phyloP scores from a whole-genome alignment of 2,113 vertebrate species.

The Mobula hypostoma region DNA sequence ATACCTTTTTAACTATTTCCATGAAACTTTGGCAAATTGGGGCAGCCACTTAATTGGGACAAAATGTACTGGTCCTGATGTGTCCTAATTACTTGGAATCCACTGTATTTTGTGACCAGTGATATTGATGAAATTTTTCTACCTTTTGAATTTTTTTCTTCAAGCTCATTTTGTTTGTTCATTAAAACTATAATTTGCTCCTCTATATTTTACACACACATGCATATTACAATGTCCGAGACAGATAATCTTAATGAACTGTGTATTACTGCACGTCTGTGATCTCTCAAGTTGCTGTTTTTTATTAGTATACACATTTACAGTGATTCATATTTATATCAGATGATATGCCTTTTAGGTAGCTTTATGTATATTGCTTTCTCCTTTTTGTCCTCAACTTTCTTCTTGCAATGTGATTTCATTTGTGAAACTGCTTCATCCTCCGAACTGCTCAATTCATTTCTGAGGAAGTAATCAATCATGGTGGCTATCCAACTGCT shows the following conservation, averaged over 20 bases:
- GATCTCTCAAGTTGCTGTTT: not conserved
- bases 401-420: not conserved
- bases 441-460: not conserved
- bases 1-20: too few relatives aligned
- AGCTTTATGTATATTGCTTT: not conserved
- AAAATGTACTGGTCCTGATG: too few relatives aligned
- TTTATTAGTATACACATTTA: not conserved
- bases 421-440: not conserved
- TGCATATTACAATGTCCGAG: not conserved
- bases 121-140: not conserved
- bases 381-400: not conserved
- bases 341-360: not conserved
- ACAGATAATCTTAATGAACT: not conserved
- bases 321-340: not conserved
- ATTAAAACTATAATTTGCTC: not conserved
- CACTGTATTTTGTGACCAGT: not conserved
- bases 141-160: not conserved
- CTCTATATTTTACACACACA: not conserved
- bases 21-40: too few relatives aligned
- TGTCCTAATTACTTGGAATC: too few relatives aligned
- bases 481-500: not conserved
- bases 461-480: not conserved
- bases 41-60: too few relatives aligned
- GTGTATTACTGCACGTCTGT: not conserved
- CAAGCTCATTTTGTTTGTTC: not conserved